Evolutionary conservation across 2,113 vertebrate species (phyloP), one percentile per base, ranked within the genome.

Genomic region (Menura novaehollandiae): DNA sequence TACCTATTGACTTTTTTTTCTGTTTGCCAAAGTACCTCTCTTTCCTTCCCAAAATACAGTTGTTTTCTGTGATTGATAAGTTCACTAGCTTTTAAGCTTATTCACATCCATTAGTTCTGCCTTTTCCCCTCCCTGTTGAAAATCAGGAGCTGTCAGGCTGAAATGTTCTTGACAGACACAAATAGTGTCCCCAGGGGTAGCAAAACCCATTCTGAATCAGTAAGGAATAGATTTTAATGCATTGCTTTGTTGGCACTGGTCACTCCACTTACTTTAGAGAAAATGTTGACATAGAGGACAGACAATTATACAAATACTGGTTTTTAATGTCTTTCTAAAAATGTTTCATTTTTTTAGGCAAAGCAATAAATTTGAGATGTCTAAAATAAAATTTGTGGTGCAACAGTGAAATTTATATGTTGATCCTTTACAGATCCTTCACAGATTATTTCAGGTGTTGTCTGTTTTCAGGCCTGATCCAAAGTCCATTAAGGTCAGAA

Each of bases 81-180:
- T 96, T 97, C 85, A 39, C 88, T 84, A 93, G 97, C 97, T 98
- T 98, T 97, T 97, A 98, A 97, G 94, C 95, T 97, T 85, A 96
- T 96, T 97, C 95, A 88, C 79, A 81, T 97, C 97, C 98, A 98
- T 98, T 98, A 98, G 93, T 96, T 98, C 92, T 97, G 96, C 81
- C 52, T 97, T 96, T 95, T 74, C 79, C 80, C 59, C 89, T 95
- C 94, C 71, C 95, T 97, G 97, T 91, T 98, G 95, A 98, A 97
- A 98, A 95, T 96, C 97, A 96, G 95, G 93, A 97, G 95, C 96
- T 98, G 98, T 98, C 98, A 98, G 81, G 78, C 21, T 91, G 88
- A 97, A 98, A 96, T 89, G 88, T 86, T 97, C 96, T 88, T 96
- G 77, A 94, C 96, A 98, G 96, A 97, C 93, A 97, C 83, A 97